Conservation (phyloP, 2,113 vertebrate species). For the Prolemur simus region DNA sequence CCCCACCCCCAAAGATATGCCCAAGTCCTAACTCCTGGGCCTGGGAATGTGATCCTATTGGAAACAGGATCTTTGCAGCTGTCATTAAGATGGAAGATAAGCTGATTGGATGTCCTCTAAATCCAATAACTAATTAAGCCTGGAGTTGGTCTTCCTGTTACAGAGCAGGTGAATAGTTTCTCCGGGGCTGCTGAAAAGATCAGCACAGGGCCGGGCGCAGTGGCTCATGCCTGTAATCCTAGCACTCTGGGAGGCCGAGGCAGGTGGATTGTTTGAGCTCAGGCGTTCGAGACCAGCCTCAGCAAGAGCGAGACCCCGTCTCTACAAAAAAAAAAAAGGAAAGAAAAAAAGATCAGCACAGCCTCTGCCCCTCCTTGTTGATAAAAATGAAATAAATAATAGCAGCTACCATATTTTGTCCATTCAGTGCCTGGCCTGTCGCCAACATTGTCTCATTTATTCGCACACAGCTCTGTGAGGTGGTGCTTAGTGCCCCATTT, state of each 20-base stretch:
- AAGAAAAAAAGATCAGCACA: background rate
- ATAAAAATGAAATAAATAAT: background rate
- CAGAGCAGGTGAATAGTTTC: background rate
- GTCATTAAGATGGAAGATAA: background rate
- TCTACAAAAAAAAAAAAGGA: too few species aligned
- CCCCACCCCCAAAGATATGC: background rate
- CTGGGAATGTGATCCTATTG: background rate
- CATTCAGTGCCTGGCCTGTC: background rate
- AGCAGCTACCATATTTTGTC: too few species aligned
- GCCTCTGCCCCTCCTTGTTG: background rate
- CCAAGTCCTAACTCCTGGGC: background rate
- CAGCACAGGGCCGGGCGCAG: background rate
- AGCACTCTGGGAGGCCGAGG: too few species aligned
- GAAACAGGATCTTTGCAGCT: background rate
- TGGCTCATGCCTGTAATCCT: too few species aligned
- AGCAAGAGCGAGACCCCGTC: too few species aligned
- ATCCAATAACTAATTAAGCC: background rate
- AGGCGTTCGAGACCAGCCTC: too few species aligned
- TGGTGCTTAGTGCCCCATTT: background rate
- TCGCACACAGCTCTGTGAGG: background rate
- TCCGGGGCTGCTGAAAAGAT: background rate
- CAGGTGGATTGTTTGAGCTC: too few species aligned
- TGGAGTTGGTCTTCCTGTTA: background rate
- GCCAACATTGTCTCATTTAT: background rate
- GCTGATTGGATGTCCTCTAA: background rate